Evolutionary conservation across 1,140 invertebrate genomes (phyloP).

Genomic region (Ostrea denselamellosa): DNA sequence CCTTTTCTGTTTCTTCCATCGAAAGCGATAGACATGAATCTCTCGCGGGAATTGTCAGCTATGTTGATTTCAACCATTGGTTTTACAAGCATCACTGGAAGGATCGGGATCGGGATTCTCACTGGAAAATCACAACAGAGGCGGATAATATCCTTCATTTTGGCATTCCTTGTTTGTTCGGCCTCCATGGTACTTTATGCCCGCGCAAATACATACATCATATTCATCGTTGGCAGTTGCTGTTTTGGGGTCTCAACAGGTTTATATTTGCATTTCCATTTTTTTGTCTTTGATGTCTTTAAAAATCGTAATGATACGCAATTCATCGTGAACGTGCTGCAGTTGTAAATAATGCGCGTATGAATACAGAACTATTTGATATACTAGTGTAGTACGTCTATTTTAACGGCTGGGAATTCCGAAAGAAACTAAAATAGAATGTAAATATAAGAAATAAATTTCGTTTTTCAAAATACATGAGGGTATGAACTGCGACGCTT

Average conservation of each 20-base stretch:
- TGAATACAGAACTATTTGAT: too few relatives aligned
- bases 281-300: too few relatives aligned
- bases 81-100: conserved; percentile 6
- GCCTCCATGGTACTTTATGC: not conserved
- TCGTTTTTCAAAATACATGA: too few relatives aligned
- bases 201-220: not conserved
- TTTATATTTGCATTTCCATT: not conserved
- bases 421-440: too few relatives aligned
- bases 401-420: too few relatives aligned
- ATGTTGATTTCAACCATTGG: conserved; percentile 26
- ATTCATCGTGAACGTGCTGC: too few relatives aligned
- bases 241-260: conserved; percentile 3
- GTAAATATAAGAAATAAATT: too few relatives aligned
- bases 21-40: not conserved
- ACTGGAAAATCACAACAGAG: not conserved
- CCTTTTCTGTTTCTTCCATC: not conserved
- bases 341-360: too few relatives aligned
- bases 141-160: not conserved
- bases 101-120: conserved; percentile 8
- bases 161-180: not conserved
- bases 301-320: too few relatives aligned
- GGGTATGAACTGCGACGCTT: not conserved
- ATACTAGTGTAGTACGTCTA: too few relatives aligned
- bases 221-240: conserved; percentile 14
- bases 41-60: not conserved